These are phyloP conservation scores for Sanderia malayensis DNA, from an alignment of 30 jellyfish, hydroid and myxozoan species.

Conservation along the genomic window DNA sequence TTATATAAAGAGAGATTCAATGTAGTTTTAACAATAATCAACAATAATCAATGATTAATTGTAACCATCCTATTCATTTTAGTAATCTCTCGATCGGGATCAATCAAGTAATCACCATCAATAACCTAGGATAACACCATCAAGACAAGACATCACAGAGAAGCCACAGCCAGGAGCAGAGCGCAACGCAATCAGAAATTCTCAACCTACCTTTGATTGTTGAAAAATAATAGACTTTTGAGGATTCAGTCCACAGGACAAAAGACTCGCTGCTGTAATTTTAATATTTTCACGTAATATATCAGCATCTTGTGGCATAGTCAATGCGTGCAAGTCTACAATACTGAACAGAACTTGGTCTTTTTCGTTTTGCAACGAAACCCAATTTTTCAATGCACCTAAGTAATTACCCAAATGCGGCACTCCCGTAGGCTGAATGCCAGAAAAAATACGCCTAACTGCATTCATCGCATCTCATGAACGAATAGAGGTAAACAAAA, in stretches of 20 bases:
- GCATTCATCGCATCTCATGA: constrained; percentile 14
- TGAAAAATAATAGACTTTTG: constrained; percentile 65
- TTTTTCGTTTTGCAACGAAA: constrained; percentile 39
- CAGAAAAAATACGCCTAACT: constrained; percentile 68
- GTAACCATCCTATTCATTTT: no score
- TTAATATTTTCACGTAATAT: constrained; percentile 30
- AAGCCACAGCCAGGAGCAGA: no score
- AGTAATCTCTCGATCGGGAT: no score
- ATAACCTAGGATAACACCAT: no score
- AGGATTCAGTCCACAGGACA: constrained; percentile 83
- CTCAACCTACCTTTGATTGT: constrained; percentile 97
- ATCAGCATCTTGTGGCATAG: constrained; percentile 56
- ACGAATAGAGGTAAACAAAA: background rate
- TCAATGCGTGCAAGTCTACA: constrained; percentile 79
- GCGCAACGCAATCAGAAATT: no score
- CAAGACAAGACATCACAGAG: no score
- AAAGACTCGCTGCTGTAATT: constrained; percentile 59
- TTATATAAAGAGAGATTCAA: no score
- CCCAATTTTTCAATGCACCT: constrained; percentile 89
- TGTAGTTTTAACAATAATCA: no score
- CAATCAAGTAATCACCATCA: no score
- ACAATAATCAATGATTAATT: no score
- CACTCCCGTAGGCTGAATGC: constrained; percentile 94
- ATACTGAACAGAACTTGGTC: constrained; percentile 68
- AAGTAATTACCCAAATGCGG: constrained; percentile 92